phyloP scores from a whole-genome alignment of 2,888 invertebrate species.

The Pyrochroa serraticornis region DNA sequence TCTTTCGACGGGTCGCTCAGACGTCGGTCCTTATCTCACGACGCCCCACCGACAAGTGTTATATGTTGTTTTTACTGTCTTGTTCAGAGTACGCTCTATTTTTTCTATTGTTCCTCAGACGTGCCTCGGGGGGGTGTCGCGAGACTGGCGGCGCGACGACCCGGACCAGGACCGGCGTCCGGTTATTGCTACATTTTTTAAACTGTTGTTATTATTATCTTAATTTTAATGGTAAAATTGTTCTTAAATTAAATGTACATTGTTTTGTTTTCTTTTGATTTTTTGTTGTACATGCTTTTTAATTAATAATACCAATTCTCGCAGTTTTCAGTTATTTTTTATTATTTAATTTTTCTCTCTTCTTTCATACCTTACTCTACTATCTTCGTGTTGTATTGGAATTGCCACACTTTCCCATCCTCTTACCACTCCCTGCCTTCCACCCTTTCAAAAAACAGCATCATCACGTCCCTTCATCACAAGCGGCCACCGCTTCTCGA shows the following conservation, averaged over 20 bases:
- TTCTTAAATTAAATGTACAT: conserved; percentile 78
- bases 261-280: conserved; percentile 78
- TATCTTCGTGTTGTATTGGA: conserved; percentile 27
- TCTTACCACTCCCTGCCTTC: conserved; percentile 5
- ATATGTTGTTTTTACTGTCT: conserved; percentile 53
- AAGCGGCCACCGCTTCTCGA: conserved; percentile 36
- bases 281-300: conserved; percentile 76
- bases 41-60: conserved; percentile 51
- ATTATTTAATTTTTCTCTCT: conserved; percentile 51
- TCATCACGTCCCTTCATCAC: conserved; percentile 19
- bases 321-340: conserved; percentile 71
- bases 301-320: conserved; percentile 77
- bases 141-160: conserved; percentile 26
- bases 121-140: conserved; percentile 44
- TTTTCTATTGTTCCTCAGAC: conserved; percentile 53
- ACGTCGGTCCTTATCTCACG: conserved; percentile 33
- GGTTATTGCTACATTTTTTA: conserved; percentile 61
- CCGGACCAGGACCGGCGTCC: conserved; percentile 28
- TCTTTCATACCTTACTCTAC: conserved; percentile 35
- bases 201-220: conserved; percentile 71
- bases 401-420: conserved; percentile 33
- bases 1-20: conserved; percentile 20
- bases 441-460: conserved; percentile 10
- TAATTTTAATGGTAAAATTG: conserved; percentile 72
- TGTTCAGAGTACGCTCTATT: conserved; percentile 54